These are phyloP conservation scores for Agriopis aurantiaria DNA, from an alignment of 2,888 invertebrate genomes.

Conservation along the genomic window DNA sequence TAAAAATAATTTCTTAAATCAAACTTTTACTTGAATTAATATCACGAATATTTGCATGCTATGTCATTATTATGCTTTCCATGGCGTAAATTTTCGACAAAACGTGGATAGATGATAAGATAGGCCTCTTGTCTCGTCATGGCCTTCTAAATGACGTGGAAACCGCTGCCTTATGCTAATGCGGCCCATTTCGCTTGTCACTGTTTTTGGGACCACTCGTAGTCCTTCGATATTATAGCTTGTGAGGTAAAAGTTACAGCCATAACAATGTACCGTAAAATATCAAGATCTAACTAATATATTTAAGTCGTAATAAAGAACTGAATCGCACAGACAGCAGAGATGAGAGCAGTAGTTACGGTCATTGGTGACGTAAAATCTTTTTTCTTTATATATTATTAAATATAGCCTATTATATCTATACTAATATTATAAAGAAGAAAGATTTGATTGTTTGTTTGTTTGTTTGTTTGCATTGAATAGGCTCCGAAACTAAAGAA, in stretches of 20 bases:
- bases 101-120: conserved; percentile 31
- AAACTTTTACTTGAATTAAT: neutral
- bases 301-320: neutral
- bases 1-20: no score
- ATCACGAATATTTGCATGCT: neutral
- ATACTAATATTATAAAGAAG: no score
- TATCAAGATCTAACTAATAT: neutral
- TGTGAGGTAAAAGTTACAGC: conserved; percentile 5
- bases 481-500: no score
- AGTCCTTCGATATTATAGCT: conserved; percentile 21
- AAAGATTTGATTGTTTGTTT: no score
- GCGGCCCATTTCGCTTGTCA: conserved; percentile 23
- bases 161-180: conserved; percentile 52
- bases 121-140: conserved; percentile 38
- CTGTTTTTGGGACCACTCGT: conserved; percentile 27
- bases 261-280: neutral
- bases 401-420: no score
- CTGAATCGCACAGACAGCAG: neutral
- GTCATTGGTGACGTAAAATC: neutral
- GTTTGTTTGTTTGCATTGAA: no score
- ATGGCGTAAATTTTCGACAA: conserved; percentile 23
- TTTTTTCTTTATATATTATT: no score
- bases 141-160: conserved; percentile 51
- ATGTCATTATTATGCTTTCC: conserved; percentile 17
- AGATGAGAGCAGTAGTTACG: no score